Evolutionary conservation across 2,113 vertebrate species (phyloP).

Genomic region (Daphoenositta chrysoptera): DNA sequence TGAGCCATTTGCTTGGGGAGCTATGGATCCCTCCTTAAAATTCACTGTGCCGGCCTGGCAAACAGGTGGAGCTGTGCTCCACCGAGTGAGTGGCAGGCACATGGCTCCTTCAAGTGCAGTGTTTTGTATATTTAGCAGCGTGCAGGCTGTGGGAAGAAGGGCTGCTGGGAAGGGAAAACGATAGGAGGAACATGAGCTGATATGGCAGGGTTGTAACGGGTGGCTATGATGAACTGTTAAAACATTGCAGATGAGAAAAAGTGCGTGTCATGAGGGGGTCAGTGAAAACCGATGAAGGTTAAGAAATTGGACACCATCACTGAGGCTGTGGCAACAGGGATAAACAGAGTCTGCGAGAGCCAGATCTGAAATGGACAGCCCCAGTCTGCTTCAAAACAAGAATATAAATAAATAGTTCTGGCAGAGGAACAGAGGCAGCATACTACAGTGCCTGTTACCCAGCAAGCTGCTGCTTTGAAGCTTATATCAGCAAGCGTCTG

Average conservation of each 20-base stretch:
- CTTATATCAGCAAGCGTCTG: constrained; percentile 2
- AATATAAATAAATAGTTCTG: constrained; percentile 60
- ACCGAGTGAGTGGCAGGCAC: background rate
- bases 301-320: constrained; percentile 41
- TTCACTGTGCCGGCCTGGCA: background rate
- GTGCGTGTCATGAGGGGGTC: background rate
- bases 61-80: constrained; percentile 44
- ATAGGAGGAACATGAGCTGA: constrained; percentile 8
- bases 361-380: constrained; percentile 24
- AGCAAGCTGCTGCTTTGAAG: constrained; percentile 49
- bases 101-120: background rate
- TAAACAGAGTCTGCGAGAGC: constrained; percentile 37
- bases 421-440: constrained; percentile 35
- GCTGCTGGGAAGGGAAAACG: background rate
- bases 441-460: constrained; percentile 16
- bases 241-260: constrained; percentile 19
- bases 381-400: constrained; percentile 28
- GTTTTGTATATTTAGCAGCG: background rate
- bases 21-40: background rate
- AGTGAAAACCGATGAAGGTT: constrained; percentile 21
- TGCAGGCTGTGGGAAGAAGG: background rate
- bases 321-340: constrained; percentile 28
- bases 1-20: background rate
- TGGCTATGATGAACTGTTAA: background rate
- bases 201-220: background rate